Evolutionary conservation across 2,888 invertebrate genomes (phyloP).

Genomic region (Ochropleura plecta): DNA sequence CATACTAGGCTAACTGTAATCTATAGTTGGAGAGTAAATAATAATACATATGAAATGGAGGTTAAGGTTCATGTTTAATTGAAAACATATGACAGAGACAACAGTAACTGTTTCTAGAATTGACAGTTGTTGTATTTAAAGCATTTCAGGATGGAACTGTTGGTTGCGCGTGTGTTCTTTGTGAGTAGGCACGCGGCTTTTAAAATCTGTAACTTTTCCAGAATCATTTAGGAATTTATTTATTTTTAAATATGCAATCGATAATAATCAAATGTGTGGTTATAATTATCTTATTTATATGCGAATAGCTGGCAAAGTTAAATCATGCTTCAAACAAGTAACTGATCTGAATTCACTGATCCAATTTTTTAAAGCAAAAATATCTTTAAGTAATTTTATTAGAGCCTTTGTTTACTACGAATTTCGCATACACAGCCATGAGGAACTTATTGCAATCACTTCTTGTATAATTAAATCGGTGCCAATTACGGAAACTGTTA

Average conservation of each 20-base stretch:
- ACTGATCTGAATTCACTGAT: slow-evolving; percentile 7
- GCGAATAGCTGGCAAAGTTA: slow-evolving; percentile 4
- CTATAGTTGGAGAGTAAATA: background rate
- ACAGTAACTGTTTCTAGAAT: no score
- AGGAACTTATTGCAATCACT: slow-evolving; percentile 68
- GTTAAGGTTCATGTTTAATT: background rate
- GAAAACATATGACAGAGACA: background rate
- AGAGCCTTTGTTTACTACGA: slow-evolving; percentile 11
- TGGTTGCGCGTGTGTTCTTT: background rate
- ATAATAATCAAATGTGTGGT: slow-evolving; percentile 1
- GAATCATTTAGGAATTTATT: background rate
- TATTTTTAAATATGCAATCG: background rate
- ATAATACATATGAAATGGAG: background rate
- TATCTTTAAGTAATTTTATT: background rate
- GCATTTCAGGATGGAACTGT: background rate
- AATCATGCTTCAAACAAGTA: slow-evolving; percentile 4
- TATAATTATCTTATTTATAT: slow-evolving; percentile 19
- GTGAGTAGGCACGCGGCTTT: background rate
- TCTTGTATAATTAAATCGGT: slow-evolving; percentile 60
- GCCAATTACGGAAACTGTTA: slow-evolving; percentile 69
- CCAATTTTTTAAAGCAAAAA: background rate
- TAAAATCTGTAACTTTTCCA: background rate
- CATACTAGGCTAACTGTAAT: slow-evolving; percentile 11
- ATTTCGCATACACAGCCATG: slow-evolving; percentile 48
- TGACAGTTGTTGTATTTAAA: background rate